These are phyloP conservation scores for Eilema depressum DNA, from an alignment of 2,888 invertebrate genomes.

Conservation along the genomic window DNA sequence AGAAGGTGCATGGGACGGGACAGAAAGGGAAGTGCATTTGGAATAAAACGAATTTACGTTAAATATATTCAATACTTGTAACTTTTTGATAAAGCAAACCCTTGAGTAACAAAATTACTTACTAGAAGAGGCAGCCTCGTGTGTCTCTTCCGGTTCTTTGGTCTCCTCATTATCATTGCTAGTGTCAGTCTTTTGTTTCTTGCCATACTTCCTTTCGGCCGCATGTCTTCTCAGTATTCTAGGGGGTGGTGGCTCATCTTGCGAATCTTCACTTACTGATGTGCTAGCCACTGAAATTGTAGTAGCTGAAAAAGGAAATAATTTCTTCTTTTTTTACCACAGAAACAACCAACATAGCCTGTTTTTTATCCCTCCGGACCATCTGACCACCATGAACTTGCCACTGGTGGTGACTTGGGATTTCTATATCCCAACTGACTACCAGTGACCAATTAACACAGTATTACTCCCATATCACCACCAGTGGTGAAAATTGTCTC, in stretches of 20 bases:
- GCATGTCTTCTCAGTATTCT: conserved; percentile 71
- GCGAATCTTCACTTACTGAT: conserved; percentile 33
- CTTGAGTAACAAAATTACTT: conserved; percentile 37
- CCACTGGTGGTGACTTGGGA: too few species aligned
- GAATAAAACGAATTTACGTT: too few species aligned
- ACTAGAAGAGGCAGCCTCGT: conserved; percentile 67
- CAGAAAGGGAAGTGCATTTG: too few species aligned
- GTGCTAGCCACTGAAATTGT: conserved; percentile 32
- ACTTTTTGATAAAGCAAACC: too few species aligned
- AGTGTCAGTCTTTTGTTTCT: conserved; percentile 77
- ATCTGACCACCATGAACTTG: too few species aligned
- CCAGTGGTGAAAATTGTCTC: too few species aligned
- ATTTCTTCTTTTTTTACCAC: neutral
- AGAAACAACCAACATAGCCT: too few species aligned
- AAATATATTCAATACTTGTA: too few species aligned
- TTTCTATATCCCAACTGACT: too few species aligned
- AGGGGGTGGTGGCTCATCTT: conserved; percentile 53
- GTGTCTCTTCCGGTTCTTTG: conserved; percentile 64
- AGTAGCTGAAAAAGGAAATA: conserved; percentile 14
- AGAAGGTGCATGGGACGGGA: neutral
- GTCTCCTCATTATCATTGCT: conserved; percentile 62
- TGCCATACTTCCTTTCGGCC: conserved; percentile 78
- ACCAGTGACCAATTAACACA: too few species aligned
- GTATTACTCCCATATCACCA: too few species aligned
- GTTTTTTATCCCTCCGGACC: too few species aligned